Evolutionary conservation across 1,140 invertebrate genomes (phyloP).

Genomic region (Euborellia annulipes): DNA sequence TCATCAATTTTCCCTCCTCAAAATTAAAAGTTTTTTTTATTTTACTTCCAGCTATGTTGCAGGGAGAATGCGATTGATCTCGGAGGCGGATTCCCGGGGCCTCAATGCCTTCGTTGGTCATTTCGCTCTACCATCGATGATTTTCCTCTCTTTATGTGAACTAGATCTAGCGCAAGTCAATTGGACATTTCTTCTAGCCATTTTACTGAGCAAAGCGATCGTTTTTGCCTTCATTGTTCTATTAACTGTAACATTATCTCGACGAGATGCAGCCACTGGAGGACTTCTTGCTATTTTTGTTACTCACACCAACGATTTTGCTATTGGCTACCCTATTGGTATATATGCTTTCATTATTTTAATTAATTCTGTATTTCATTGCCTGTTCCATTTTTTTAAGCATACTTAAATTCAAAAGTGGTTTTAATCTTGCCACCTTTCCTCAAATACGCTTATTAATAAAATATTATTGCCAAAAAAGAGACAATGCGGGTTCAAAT

Average conservation of each 20-base stretch:
- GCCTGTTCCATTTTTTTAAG: neutral
- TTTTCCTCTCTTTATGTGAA: conserved; percentile 78
- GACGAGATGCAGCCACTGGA: conserved; percentile 67
- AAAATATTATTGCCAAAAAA: no score
- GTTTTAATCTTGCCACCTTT: no score
- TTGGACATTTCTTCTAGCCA: conserved; percentile 75
- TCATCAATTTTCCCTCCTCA: no score
- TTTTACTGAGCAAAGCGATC: conserved; percentile 69
- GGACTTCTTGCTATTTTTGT: conserved; percentile 89
- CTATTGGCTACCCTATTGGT: conserved; percentile 91
- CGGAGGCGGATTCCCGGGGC: conserved; percentile 73
- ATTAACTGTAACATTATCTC: conserved; percentile 60
- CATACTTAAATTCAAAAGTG: neutral
- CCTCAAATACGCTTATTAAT: no score
- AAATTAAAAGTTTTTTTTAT: conserved; percentile 32
- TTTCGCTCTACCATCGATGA: conserved; percentile 80
- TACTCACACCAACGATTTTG: conserved; percentile 97
- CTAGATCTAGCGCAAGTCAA: conserved; percentile 72
- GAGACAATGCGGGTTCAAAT: no score
- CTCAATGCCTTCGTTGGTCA: conserved; percentile 85
- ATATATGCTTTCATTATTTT: conserved; percentile 28
- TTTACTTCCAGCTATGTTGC: conserved; percentile 90
- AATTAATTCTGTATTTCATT: neutral
- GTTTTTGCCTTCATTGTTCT: conserved; percentile 72
- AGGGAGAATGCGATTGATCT: conserved; percentile 68